Conservation (phyloP, 2,888 invertebrate species). For the Dasysyrphus tricinctus region DNA sequence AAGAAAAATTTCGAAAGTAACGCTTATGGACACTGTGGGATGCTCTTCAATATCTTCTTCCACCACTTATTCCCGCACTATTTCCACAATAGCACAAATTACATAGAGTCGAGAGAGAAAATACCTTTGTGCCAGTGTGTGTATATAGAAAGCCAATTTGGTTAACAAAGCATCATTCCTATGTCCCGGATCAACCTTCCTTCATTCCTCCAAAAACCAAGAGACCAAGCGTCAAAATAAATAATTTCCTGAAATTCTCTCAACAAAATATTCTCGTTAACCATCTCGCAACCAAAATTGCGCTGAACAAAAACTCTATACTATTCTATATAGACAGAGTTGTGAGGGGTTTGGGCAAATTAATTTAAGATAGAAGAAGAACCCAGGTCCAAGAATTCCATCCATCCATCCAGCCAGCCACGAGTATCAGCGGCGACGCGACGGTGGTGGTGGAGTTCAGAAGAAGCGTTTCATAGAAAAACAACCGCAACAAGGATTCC, state of each 20-base stretch:
- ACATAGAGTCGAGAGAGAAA: slow-evolving; percentile 10
- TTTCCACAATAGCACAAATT: not conserved
- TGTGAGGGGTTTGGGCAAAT: slow-evolving; percentile 34
- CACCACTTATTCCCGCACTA: not conserved
- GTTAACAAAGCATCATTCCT: slow-evolving; percentile 6
- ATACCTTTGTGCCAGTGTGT: slow-evolving; percentile 6
- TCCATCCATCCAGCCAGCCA: not conserved
- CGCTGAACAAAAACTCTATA: slow-evolving; percentile 10
- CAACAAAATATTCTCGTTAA: not conserved
- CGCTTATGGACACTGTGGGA: slow-evolving; percentile 2
- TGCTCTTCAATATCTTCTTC: not conserved
- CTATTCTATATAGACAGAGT: slow-evolving; percentile 14
- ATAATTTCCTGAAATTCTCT: slow-evolving; percentile 65
- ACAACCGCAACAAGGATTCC: slow-evolving; percentile 17
- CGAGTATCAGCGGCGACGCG: not conserved
- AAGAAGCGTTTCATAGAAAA: not conserved
- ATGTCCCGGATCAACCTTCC: not conserved
- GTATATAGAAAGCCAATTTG: slow-evolving; percentile 10
- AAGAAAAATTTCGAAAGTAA: slow-evolving; percentile 2
- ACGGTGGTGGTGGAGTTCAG: not conserved
- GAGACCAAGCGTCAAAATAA: slow-evolving; percentile 61
- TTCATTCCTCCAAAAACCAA: not conserved
- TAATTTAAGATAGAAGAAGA: slow-evolving; percentile 22
- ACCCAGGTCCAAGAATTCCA: slow-evolving; percentile 22
- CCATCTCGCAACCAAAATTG: not conserved